phyloP scores from a whole-genome alignment of 2,888 invertebrate species.

The Rhimphoctona megacephalus region DNA sequence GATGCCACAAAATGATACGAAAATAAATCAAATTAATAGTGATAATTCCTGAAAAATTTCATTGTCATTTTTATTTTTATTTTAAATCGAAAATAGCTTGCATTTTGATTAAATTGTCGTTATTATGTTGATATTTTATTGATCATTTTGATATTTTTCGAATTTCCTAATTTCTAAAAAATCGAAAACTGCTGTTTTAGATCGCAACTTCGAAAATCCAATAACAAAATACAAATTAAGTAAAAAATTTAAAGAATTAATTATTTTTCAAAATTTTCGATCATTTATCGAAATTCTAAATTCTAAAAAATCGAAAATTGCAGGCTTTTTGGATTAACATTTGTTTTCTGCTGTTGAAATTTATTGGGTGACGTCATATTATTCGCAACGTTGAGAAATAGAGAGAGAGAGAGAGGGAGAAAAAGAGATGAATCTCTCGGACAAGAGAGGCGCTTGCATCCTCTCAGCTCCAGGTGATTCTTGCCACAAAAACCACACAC shows the following conservation, averaged over 20 bases:
- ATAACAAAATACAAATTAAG: too few relatives aligned
- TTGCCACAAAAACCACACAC: conserved; percentile 48
- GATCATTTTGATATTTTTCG: too few relatives aligned
- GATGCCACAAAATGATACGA: conserved; percentile 19
- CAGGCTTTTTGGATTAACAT: neutral
- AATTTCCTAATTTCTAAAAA: too few relatives aligned
- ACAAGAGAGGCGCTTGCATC: conserved; percentile 57
- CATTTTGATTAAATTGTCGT: too few relatives aligned
- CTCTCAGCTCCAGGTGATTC: conserved; percentile 64
- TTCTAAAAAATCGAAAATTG: too few relatives aligned
- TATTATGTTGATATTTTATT: too few relatives aligned
- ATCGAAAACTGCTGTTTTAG: too few relatives aligned
- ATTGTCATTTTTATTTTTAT: neutral
- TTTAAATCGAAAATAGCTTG: too few relatives aligned
- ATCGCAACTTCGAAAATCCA: too few relatives aligned
- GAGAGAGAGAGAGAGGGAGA: neutral
- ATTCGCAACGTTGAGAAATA: neutral
- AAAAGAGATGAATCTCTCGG: conserved; percentile 19
- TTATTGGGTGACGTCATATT: neutral
- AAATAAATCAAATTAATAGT: neutral
- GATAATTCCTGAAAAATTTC: neutral
- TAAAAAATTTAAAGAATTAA: too few relatives aligned
- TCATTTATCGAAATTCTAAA: too few relatives aligned
- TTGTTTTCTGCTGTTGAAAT: neutral
- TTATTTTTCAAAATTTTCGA: too few relatives aligned